Conservation (phyloP, 2,888 invertebrate genomes). For the Tetheella fluctuosa region DNA sequence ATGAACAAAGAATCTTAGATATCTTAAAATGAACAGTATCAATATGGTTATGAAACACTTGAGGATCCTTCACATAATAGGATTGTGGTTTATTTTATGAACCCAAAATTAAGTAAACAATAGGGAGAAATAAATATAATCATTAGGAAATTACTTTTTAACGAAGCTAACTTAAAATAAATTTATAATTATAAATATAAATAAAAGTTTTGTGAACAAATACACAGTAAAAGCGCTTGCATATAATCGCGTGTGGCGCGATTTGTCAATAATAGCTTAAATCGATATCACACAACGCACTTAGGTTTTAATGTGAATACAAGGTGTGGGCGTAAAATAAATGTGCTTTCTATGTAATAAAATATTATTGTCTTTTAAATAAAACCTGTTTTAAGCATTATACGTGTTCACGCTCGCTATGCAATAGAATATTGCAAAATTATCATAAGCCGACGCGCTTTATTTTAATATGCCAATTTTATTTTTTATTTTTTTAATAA, state of each 20-base stretch:
- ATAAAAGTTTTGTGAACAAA: background rate
- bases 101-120: background rate
- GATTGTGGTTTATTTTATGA: background rate
- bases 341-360: slow-evolving; percentile 35
- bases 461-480: background rate
- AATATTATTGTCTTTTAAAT: slow-evolving; percentile 39
- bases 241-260: too few species aligned
- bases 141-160: too few species aligned
- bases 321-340: slow-evolving; percentile 32
- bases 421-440: slow-evolving; percentile 44
- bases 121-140: background rate
- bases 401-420: slow-evolving; percentile 22
- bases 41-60: background rate
- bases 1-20: slow-evolving; percentile 23
- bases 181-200: background rate
- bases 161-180: too few species aligned
- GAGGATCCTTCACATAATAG: background rate
- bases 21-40: background rate
- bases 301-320: slow-evolving; percentile 7
- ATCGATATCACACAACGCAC: slow-evolving; percentile 3
- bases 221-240: too few species aligned
- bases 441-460: slow-evolving; percentile 22
- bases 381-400: slow-evolving; percentile 12
- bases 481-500: too few species aligned
- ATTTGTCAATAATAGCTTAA: too few species aligned